Percentiles rank a stretch among this genome's conserved stretches.
phyloP scores from a whole-genome alignment of 2,113 vertebrate genomes.

The Bubo blakistoni region DNA sequence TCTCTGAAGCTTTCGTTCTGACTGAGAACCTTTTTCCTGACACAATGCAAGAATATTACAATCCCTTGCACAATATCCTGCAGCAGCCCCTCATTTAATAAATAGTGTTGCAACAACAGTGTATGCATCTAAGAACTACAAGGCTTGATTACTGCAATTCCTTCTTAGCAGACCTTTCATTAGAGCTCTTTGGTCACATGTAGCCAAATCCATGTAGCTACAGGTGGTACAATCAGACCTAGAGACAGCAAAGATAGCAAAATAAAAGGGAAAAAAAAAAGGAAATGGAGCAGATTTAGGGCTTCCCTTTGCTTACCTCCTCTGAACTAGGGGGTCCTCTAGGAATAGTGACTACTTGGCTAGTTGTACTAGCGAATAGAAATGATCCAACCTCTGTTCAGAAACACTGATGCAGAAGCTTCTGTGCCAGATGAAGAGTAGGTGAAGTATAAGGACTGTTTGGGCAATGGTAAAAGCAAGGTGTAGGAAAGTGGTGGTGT shows the following conservation, averaged over 20 bases:
- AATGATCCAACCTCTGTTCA: neutral
- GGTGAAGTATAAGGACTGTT: accelerated
- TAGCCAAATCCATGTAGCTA: neutral
- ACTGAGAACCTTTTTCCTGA: neutral
- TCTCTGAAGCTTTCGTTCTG: neutral
- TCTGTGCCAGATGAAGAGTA: neutral
- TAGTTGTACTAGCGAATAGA: neutral
- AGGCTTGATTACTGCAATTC: conserved; percentile 1
- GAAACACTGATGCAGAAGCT: neutral
- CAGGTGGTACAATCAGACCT: neutral
- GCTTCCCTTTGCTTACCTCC: neutral
- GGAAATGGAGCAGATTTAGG: neutral
- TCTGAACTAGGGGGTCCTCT: neutral
- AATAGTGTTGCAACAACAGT: neutral
- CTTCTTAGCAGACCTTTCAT: neutral
- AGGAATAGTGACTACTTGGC: neutral
- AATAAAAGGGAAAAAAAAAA: too few species aligned
- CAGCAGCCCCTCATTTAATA: conserved; percentile 10
- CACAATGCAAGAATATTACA: neutral
- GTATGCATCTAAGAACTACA: neutral
- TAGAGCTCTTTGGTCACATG: neutral
- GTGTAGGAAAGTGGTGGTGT: neutral
- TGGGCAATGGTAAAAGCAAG: neutral
- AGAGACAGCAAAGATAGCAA: neutral
- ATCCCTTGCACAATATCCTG: conserved; percentile 41